Percentiles rank a stretch among this genome's conserved stretches.
Evolutionary conservation across 2,113 vertebrate genomes (phyloP).

Genomic region (Rhagologus leucostigma): DNA sequence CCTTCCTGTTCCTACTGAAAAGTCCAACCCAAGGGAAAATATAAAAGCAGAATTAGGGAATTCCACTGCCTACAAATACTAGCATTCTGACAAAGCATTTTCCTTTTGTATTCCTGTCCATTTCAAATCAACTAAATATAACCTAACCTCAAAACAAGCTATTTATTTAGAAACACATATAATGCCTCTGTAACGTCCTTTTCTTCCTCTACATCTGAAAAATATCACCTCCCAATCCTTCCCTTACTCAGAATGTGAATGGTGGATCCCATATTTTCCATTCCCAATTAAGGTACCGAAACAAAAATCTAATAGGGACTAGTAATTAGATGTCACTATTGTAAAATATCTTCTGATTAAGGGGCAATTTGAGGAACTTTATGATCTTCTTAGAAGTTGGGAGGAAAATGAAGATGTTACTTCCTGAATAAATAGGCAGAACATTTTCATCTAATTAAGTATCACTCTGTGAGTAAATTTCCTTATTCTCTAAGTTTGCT

Average conservation of each 20-base stretch:
- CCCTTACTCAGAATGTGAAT: not conserved
- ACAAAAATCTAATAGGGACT: not conserved
- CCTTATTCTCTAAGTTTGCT: not conserved
- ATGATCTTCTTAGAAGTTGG: not conserved
- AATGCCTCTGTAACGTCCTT: not conserved
- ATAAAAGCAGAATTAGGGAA: not conserved
- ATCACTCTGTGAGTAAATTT: not conserved
- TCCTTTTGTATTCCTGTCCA: rapidly evolving
- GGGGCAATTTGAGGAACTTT: not conserved
- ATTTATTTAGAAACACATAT: not conserved
- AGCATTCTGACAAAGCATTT: not conserved
- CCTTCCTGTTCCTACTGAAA: not conserved
- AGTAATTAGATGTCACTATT: not conserved
- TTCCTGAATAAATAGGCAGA: not conserved
- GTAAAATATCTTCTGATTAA: not conserved
- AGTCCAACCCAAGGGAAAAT: not conserved
- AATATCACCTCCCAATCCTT: not conserved
- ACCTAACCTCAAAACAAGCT: not conserved
- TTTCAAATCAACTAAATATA: not conserved
- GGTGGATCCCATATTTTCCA: not conserved
- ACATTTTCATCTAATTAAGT: not conserved
- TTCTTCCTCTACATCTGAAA: not conserved
- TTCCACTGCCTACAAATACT: not conserved
- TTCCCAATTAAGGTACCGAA: not conserved
- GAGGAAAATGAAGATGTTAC: not conserved